Evolutionary conservation across 2,113 vertebrate species (phyloP), one percentile per base, ranked within the genome.

Genomic region (Petaurus breviceps): DNA sequence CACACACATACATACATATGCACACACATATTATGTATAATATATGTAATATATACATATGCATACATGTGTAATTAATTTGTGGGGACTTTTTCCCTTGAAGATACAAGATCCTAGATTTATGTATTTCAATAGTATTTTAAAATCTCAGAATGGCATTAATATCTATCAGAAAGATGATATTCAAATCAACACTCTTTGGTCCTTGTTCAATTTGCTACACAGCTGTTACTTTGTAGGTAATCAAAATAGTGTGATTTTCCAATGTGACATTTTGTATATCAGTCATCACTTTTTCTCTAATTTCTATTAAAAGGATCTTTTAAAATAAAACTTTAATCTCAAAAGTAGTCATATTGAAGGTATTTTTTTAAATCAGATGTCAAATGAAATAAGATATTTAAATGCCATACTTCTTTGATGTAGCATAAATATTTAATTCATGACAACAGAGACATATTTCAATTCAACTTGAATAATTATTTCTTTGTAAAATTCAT

Each of bases 201-300:
- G 7, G 25, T 94, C 52, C 92, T 95, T 95, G 43, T 89, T 31
- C 24, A 37, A 50, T 93, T 5, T 47, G 28, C 91, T 95, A 96
- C 50, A 90, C 6, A 77, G 23, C 4, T 84, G 94, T 96, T 46
- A 95, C 77, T 95, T 95, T 93, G 26, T 52, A 95, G 37, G 47
- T 91, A 91, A 97, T 97, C 51, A 95, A 97, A 93, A 91, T 53
- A 92, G 3, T 92, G 31, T 68, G 68, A 97, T 95, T 91, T 92
- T 95, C 92, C 43, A 92, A 53, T 89, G 11, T 55, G n/a, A 61
- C 4, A 1, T 12, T 92, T 94, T 37, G 37, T 89, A 93, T 23
- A 92, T 89, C 52, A 55, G 8, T 52, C 4, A 49, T 90, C n/a
- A 23, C 25, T 92, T 94, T 96, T 94, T 54, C 26, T 95, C 25